Evolutionary conservation across 2,797 vertebrate species (phyloP).

Genomic region (Buphagus erythrorhynchus): DNA sequence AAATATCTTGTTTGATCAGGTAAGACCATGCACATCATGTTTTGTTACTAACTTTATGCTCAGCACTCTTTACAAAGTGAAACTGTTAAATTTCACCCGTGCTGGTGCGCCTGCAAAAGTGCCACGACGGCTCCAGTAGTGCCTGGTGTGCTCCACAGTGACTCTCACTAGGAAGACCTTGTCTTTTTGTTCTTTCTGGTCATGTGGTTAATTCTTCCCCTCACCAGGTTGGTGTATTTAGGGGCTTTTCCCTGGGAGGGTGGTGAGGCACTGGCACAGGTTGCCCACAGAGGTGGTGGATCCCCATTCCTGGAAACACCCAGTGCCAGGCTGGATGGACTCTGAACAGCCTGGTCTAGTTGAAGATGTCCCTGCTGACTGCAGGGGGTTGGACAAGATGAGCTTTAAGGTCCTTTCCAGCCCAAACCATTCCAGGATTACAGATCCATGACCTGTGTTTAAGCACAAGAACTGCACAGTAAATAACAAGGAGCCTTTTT

Average conservation of each 20-base stretch:
- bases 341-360: background rate
- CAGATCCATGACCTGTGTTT: background rate
- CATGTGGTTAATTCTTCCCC: background rate
- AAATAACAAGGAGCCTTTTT: background rate
- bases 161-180: background rate
- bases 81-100: background rate
- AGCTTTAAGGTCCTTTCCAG: background rate
- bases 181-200: background rate
- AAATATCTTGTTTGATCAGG: background rate
- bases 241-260: background rate
- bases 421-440: background rate
- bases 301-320: background rate
- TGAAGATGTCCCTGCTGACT: background rate
- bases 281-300: background rate
- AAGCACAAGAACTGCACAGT: background rate
- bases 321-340: background rate
- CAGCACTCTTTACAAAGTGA: background rate
- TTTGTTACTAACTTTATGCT: background rate
- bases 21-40: background rate
- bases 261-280: background rate
- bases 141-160: background rate
- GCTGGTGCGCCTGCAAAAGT: background rate
- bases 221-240: background rate
- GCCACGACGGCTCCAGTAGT: accelerated
- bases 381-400: background rate